Evolutionary conservation across 2,888 invertebrate species (phyloP), one percentile per base, ranked within the genome.

Genomic region (Diaphora mendica): DNA sequence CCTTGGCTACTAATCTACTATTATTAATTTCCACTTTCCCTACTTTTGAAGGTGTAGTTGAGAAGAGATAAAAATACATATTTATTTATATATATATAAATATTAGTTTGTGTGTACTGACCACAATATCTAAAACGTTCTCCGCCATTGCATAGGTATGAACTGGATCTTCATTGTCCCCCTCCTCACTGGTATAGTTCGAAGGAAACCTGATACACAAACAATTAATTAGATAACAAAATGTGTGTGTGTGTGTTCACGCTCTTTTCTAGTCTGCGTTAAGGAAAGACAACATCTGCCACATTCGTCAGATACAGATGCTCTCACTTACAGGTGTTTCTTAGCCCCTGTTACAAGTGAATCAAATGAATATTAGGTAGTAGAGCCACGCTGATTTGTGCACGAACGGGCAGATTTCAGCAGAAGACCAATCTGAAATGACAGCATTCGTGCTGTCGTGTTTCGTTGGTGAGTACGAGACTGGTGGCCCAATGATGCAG

Each of bases 61-160:
- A 33, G 33, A 33, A 33, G 3, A 33, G 33, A 33, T 33, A 3
- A 3, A 23, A 30, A 26, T 23, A 66, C 9, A 0, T 64, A 15
- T 64, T 35, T 33, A 64, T 13, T 11, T 44, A 64, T 0, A 23
- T 26, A 20, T 20, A 33, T 4, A 15, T 35, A 35, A 39, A 39
- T 35, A 35, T 35, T 7, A 35, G 35, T 35, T n/a, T n/a, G 1
- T 39, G 15, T 44, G 11, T 30, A 42, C 96, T 92, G 81, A 97
- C 98, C 87, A 99, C 99, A 90, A 99, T 98, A 91, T 99, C 99
- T 72, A 99, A 96, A n/a, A 99, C 98, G 90, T 98, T 98, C 91
- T 98, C 98, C 4, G 98, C 98, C 98, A 98, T 98, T 73, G 98
- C 98, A 89, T 99, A 99, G 30, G 98, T 99, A 89, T 99, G 98